Conservation (phyloP, 2,113 vertebrate species). For the Plotosus lineatus region DNA sequence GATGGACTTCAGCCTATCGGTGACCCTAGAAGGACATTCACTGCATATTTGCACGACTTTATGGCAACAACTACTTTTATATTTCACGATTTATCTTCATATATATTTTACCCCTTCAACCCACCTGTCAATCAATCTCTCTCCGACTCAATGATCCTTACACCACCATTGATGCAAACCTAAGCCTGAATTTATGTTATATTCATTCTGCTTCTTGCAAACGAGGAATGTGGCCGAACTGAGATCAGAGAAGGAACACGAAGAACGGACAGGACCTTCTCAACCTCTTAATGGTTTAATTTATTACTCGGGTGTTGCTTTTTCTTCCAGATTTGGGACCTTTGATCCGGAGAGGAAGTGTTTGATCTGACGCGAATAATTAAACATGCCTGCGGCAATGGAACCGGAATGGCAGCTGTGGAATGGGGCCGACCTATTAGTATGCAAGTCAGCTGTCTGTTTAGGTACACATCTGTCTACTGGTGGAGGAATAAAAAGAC, state of each 20-base stretch:
- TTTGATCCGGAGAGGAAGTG: not conserved
- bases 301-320: not conserved
- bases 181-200: not conserved
- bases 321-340: not conserved
- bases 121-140: not conserved
- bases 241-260: not conserved
- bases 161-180: not conserved
- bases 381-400: not conserved
- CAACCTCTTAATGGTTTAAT: not conserved
- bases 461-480: not conserved
- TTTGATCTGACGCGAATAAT: conserved; percentile 5
- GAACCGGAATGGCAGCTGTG: not conserved
- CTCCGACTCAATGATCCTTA: not conserved
- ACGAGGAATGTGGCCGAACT: too few relatives aligned
- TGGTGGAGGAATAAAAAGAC: not conserved
- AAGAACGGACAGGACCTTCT: not conserved
- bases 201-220: not conserved
- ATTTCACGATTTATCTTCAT: too few relatives aligned
- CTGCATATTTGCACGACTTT: too few relatives aligned
- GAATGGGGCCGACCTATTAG: not conserved
- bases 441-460: not conserved
- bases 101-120: not conserved
- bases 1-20: too few relatives aligned
- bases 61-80: too few relatives aligned
- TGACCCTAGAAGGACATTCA: too few relatives aligned